Conservation (phyloP, 92 coral and sea anemone species). For the Epizoanthus scotinus region DNA sequence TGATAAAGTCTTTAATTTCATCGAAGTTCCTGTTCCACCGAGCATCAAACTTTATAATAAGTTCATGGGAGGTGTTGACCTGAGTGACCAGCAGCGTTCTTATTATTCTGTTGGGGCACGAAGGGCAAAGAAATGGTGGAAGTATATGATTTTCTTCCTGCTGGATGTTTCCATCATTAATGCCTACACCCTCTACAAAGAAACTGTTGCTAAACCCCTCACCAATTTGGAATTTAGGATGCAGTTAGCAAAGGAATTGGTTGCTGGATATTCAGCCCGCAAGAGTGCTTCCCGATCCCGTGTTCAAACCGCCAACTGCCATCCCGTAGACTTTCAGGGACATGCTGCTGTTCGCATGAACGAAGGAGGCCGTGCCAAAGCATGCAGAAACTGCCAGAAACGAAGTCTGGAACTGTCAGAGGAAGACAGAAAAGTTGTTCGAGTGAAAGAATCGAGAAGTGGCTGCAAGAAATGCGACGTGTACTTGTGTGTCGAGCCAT, state of each 20-base stretch:
- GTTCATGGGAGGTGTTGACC: conserved; percentile 2
- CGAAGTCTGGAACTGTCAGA: background rate
- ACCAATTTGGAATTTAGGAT: conserved; percentile 17
- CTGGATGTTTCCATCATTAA: conserved; percentile 13
- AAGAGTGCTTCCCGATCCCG: background rate
- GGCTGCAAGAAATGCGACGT: no score
- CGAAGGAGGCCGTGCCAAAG: background rate
- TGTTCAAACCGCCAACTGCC: background rate
- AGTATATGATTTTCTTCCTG: background rate
- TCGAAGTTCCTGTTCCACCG: conserved; percentile 6
- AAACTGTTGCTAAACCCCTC: conserved; percentile 4
- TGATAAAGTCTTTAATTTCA: background rate
- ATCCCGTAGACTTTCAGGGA: conserved; percentile 1
- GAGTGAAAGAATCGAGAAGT: no score
- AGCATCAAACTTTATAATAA: conserved; percentile 10
- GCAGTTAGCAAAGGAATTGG: conserved; percentile 11
- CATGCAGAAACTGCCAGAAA: conserved; percentile 29
- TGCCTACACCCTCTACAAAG: background rate
- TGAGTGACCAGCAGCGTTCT: conserved; percentile 1
- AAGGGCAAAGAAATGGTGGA: conserved; percentile 28
- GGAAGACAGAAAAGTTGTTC: no score
- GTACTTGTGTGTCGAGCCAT: no score
- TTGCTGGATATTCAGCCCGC: conserved; percentile 3
- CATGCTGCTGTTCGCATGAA: conserved; percentile 15
- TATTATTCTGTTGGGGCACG: no score